A percentile compares a stretch with the other conserved stretches of the same genome.
Conservation (phyloP, 2,113 vertebrate genomes). For the Zosterops japonicus region DNA sequence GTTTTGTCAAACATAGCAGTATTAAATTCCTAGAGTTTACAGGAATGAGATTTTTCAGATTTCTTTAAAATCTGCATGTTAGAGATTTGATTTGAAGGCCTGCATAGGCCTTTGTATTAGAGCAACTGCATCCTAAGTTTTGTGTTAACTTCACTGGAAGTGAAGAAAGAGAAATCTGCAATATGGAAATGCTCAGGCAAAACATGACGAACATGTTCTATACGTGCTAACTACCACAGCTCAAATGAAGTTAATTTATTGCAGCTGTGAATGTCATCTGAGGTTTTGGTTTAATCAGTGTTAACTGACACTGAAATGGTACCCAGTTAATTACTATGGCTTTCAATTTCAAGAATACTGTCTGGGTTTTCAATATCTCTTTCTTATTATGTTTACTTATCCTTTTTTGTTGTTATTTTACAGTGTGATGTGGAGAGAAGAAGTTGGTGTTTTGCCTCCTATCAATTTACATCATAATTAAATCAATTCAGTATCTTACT, state of each 20-base stretch:
- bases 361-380: not conserved
- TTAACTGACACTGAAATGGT: not conserved
- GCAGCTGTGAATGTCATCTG: not conserved
- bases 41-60: not conserved
- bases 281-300: not conserved
- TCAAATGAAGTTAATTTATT: not conserved
- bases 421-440: rapidly evolving
- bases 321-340: not conserved
- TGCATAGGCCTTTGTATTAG: not conserved
- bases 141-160: not conserved
- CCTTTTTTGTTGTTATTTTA: not conserved
- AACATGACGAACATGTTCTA: rapidly evolving
- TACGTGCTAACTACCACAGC: not conserved
- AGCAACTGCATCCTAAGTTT: not conserved
- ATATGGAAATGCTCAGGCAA: not conserved
- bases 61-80: not conserved
- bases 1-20: not conserved
- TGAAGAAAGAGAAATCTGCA: not conserved
- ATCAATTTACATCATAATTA: not conserved
- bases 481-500: not conserved
- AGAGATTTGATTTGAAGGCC: not conserved
- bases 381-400: not conserved
- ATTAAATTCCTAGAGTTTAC: not conserved
- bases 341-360: not conserved
- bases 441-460: not conserved